Conservation (phyloP, 2,797 vertebrate species). For the Cuculus canorus region DNA sequence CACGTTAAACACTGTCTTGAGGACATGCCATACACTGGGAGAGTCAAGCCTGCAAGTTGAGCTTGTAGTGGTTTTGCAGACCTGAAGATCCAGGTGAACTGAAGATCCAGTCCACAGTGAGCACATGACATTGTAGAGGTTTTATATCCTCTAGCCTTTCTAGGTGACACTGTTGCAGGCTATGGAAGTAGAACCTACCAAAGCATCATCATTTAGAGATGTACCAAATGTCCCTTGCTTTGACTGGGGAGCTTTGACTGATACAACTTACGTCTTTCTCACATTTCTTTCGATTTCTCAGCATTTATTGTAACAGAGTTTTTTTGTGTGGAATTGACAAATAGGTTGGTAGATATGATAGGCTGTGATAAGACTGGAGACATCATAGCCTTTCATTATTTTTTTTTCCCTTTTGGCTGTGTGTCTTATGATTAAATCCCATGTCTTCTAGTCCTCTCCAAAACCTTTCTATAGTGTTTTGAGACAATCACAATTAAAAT, state of each 20-base stretch:
- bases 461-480: background rate
- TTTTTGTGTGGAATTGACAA: background rate
- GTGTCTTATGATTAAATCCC: background rate
- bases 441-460: background rate
- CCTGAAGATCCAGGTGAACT: background rate
- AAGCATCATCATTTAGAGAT: background rate
- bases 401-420: rapidly evolving
- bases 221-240: background rate
- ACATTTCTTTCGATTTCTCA: background rate
- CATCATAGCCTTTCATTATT: background rate
- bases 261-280: background rate
- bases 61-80: background rate
- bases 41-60: rapidly evolving
- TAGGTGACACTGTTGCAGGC: background rate
- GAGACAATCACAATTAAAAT: background rate
- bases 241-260: background rate
- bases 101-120: background rate
- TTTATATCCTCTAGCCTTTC: background rate
- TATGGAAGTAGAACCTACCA: background rate
- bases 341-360: no score
- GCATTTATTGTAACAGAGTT: background rate
- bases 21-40: background rate
- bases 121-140: background rate
- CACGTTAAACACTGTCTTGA: background rate
- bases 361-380: background rate